Base-by-base conservation (phyloP, 2,888 invertebrate genomes). In the Ochlodes sylvanus region DNA sequence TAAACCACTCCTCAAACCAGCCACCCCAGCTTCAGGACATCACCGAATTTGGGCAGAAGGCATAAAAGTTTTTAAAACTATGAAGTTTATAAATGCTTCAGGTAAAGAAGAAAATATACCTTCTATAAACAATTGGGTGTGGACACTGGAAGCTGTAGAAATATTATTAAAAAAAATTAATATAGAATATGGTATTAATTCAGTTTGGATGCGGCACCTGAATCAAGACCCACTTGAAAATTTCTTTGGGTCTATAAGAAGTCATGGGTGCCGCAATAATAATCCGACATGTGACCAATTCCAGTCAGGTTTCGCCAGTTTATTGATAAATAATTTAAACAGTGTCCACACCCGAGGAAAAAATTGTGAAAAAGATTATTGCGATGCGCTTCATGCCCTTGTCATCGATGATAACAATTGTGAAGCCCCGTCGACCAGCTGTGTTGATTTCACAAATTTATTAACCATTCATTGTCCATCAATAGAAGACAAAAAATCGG, bases 191-290 rank as follows among this genome's bases (percentile, higher is more conserved):
- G 57, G 55, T 1, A 69, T 75, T 10, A 66, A 63, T 0, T 75
- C 75, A 2, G 63, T 76, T 9, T 74, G 75, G 60, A 60, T 60
- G 47, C 60, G 60, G 7, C 60, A 60, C 47, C 47, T 60, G 7
- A 76, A 77, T 42, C 75, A 76, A 60, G 76, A 76, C 34, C 72
- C 75, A 0, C n/a, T 76, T 0, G 76, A 77, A 69, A 76, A 72
- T 52, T 75, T 76, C 55, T 75, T 76, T 65, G 75, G 73, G 7
- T 67, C 70, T 5, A 70, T 76, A 15, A 52, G 73, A 27, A 67
- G 63, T 15, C 71, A 72, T 52, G 70, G 72, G 17, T 71, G 69
- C 32, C 68, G 72, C 17, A 71, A 74, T 19, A 50, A 10, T 5
- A 71, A 72, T 47, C 72, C 73, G 0, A 63, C 69, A 10, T 62